Evolutionary conservation across 2,888 invertebrate genomes (phyloP).

Genomic region (Sinohyriopsis cumingii): DNA sequence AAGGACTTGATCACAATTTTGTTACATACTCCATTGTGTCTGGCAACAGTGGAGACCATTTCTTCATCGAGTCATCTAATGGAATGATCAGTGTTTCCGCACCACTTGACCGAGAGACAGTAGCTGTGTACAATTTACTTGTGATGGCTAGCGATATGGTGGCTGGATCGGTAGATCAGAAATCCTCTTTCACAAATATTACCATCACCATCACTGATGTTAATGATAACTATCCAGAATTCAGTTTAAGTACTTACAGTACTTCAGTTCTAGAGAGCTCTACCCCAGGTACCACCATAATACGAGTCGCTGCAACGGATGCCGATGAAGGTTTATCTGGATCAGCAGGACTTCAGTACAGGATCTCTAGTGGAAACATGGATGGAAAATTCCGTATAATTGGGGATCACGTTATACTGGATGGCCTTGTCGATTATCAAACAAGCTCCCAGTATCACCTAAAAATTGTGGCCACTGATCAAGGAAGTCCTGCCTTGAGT

Average conservation of each 20-base stretch:
- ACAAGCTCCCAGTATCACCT: constrained; percentile 42
- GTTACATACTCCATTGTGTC: constrained; percentile 43
- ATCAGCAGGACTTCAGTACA: constrained; percentile 37
- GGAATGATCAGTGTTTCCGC: constrained; percentile 48
- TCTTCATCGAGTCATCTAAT: constrained; percentile 44
- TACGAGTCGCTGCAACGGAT: constrained; percentile 34
- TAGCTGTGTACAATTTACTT: constrained; percentile 40
- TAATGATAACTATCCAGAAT: constrained; percentile 94
- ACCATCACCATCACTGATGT: constrained; percentile 95
- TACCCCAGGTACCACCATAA: constrained; percentile 70
- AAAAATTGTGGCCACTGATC: constrained; percentile 51
- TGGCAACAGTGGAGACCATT: constrained; percentile 44
- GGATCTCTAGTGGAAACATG: constrained; percentile 41
- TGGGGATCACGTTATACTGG: constrained; percentile 34
- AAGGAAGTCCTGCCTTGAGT: constrained; percentile 43
- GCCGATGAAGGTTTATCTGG: constrained; percentile 46
- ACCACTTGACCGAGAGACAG: constrained; percentile 56
- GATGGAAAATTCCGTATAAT: constrained; percentile 37
- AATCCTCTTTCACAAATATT: constrained; percentile 77
- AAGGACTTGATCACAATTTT: constrained; percentile 45
- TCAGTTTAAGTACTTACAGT: constrained; percentile 92
- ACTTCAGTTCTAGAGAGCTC: constrained; percentile 91
- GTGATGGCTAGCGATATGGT: constrained; percentile 44
- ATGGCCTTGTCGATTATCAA: constrained; percentile 52
- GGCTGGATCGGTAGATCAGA: constrained; percentile 28